Evolutionary conservation across 2,888 invertebrate genomes (phyloP).

Genomic region (Brachynemurus nebulosus): DNA sequence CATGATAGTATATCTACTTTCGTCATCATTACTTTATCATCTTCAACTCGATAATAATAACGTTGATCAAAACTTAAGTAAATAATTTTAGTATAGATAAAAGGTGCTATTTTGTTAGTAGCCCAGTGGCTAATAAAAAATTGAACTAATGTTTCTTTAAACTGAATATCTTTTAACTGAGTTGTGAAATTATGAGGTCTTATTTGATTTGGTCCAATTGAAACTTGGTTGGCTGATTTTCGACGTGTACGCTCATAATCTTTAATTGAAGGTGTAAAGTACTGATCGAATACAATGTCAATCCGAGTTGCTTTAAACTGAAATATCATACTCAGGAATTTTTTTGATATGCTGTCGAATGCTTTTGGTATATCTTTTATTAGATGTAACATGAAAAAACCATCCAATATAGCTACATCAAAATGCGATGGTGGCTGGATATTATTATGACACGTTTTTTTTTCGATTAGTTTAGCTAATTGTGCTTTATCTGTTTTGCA

Average conservation of each 20-base stretch:
- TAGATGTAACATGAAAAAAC: constrained; percentile 15
- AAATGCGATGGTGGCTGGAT: background rate
- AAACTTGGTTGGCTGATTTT: constrained; percentile 5
- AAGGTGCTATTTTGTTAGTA: constrained; percentile 15
- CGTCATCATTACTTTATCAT: constrained; percentile 6
- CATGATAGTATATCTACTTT: constrained; percentile 10
- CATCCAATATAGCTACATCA: constrained; percentile 10
- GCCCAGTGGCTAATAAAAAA: constrained; percentile 16
- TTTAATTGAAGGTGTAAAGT: constrained; percentile 16
- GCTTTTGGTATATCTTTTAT: constrained; percentile 13
- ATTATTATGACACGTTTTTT: constrained; percentile 4
- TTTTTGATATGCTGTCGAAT: constrained; percentile 14
- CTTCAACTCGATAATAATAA: constrained; percentile 9
- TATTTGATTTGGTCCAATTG: background rate
- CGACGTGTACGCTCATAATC: constrained; percentile 16
- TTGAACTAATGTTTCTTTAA: constrained; percentile 15
- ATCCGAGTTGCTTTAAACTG: constrained; percentile 12
- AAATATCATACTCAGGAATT: constrained; percentile 12
- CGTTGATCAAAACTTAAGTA: constrained; percentile 11
- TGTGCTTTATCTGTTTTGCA: constrained; percentile 12
- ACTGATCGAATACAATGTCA: constrained; percentile 17
- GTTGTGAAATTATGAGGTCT: constrained; percentile 17
- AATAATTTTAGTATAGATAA: constrained; percentile 15
- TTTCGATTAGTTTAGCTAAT: constrained; percentile 9
- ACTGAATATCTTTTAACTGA: constrained; percentile 15